Base-by-base conservation (phyloP, 2,888 invertebrate genomes). In the Perithous albicinctus region DNA sequence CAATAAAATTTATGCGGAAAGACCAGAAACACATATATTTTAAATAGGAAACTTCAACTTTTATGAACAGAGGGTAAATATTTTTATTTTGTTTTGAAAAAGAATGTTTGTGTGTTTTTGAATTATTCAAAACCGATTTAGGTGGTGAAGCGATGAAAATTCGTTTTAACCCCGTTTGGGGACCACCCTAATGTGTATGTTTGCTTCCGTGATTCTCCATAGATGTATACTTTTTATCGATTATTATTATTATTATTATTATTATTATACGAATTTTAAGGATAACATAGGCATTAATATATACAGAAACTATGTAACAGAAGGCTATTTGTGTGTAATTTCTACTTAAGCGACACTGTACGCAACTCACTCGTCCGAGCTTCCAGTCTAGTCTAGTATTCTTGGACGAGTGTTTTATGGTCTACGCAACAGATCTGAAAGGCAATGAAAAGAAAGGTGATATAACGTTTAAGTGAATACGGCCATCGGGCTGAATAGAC, bases 121-220 rank as follows among this genome's bases (percentile, higher is more conserved):
- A n/a, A n/a, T n/a, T n/a, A n/a, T n/a, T n/a, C n/a, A n/a, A n/a
- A n/a, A n/a, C n/a, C n/a, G n/a, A n/a, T n/a, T n/a, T n/a, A n/a
- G n/a, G n/a, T n/a, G n/a, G n/a, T n/a, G n/a, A n/a, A n/a, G n/a
- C n/a, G n/a, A n/a, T n/a, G n/a, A n/a, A n/a, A n/a, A n/a, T n/a
- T n/a, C n/a, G n/a, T n/a, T n/a, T n/a, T n/a, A n/a, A n/a, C n/a
- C n/a, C n/a, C n/a, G n/a, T n/a, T n/a, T n/a, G n/a, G n/a, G n/a
- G n/a, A n/a, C n/a, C n/a, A n/a, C n/a, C n/a, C n/a, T n/a, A n/a
- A n/a, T n/a, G n/a, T n/a, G n/a, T n/a, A n/a, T 78, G 69, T 69
- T 74, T 54, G 82, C 73, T 84, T 82, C 61, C 79, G 69, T 78
- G 77, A 70, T 67, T 54, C 81, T 64, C 67, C 43, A 70, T 75